These are phyloP conservation scores for Melanotaenia pygmaea DNA, from an alignment of 2,797 vertebrate genomes.

Conservation along the genomic window DNA sequence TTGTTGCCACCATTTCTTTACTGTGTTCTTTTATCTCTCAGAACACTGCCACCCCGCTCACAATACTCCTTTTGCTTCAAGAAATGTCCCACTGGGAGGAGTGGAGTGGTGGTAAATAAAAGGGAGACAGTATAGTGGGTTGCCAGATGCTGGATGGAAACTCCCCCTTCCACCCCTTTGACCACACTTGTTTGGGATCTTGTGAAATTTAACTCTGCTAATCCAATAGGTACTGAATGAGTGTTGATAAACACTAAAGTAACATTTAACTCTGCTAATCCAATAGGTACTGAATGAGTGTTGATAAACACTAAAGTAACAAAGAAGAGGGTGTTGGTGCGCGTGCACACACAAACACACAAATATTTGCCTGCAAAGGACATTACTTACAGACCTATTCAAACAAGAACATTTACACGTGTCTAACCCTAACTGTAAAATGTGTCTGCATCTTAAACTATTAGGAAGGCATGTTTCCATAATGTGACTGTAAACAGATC, in stretches of 20 bases:
- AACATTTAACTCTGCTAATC: constrained; percentile 78
- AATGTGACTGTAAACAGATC: constrained; percentile 12
- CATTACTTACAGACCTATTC: background rate
- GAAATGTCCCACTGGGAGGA: constrained; percentile 35
- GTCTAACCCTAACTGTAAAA: background rate
- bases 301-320: constrained; percentile 57
- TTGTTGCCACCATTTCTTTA: constrained; percentile 34
- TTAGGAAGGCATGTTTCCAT: no score
- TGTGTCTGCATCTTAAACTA: background rate
- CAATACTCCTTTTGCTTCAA: constrained; percentile 10
- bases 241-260: constrained; percentile 48
- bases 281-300: constrained; percentile 50
- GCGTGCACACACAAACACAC: constrained; percentile 22
- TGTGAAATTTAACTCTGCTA: constrained; percentile 78
- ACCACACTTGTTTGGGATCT: constrained; percentile 51
- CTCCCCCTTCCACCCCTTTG: background rate
- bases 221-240: constrained; percentile 64
- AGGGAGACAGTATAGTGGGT: constrained; percentile 17
- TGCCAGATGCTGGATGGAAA: constrained; percentile 75
- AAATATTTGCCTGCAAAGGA: background rate
- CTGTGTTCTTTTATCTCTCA: constrained; percentile 51
- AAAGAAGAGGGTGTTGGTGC: constrained; percentile 55
- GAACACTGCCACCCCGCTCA: constrained; percentile 5
- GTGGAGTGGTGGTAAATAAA: constrained; percentile 26
- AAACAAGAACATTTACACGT: background rate